Evolutionary conservation across 2,888 invertebrate species (phyloP).

Genomic region (Ophion ellenae): DNA sequence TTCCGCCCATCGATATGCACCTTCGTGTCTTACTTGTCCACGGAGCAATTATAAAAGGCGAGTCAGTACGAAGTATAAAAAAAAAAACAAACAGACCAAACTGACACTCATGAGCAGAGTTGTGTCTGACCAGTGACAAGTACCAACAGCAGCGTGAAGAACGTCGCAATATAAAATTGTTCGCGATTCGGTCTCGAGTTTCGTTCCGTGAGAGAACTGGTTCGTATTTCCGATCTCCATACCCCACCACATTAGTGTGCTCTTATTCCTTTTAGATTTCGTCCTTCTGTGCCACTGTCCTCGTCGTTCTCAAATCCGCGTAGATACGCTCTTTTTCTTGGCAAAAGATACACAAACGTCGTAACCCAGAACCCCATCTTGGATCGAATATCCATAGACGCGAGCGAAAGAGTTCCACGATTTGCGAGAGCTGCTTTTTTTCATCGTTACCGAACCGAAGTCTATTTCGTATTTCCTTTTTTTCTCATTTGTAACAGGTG

Average conservation of each 20-base stretch:
- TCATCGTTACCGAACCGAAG: background rate
- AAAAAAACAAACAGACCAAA: constrained; percentile 19
- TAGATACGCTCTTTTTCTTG: constrained; percentile 35
- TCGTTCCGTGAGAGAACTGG: constrained; percentile 64
- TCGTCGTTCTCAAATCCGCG: constrained; percentile 33
- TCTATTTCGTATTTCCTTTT: background rate
- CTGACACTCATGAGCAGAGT: constrained; percentile 37
- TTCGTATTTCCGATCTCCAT: constrained; percentile 45
- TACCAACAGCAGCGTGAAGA: constrained; percentile 51
- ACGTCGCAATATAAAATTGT: constrained; percentile 43
- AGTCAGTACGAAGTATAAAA: constrained; percentile 15
- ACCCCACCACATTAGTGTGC: background rate
- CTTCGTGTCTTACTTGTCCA: background rate
- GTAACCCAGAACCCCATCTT: constrained; percentile 70
- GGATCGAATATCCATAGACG: constrained; percentile 55
- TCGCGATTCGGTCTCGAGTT: constrained; percentile 62
- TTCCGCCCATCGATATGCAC: background rate
- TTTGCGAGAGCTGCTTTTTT: background rate
- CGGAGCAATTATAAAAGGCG: constrained; percentile 31
- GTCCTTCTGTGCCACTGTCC: constrained; percentile 39
- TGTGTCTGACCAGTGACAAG: constrained; percentile 43
- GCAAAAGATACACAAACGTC: constrained; percentile 56
- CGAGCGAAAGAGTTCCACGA: constrained; percentile 19
- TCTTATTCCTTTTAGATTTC: constrained; percentile 36
- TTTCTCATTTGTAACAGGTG: background rate